A percentile compares a stretch with the other conserved stretches of the same genome.
These are phyloP conservation scores for Heteropelma amictum DNA, from an alignment of 2,888 invertebrate genomes.

Conservation along the genomic window DNA sequence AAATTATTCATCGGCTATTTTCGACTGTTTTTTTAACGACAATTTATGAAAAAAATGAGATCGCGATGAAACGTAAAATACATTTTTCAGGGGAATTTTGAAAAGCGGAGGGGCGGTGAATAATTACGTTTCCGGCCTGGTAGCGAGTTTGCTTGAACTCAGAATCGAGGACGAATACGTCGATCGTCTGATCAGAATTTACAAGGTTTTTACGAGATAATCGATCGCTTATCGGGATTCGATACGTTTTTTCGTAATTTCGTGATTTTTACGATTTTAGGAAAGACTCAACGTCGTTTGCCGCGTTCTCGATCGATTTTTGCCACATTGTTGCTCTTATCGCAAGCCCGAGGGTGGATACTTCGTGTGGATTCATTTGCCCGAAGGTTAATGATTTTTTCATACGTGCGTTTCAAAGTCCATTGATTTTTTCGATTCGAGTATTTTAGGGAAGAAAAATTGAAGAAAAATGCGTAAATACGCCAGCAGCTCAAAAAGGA, in stretches of 20 bases:
- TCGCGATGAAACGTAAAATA: conserved; percentile 14
- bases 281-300: conserved; percentile 78
- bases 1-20: no score
- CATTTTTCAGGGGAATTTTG: conserved; percentile 78
- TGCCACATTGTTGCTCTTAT: conserved; percentile 78
- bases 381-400: conserved; percentile 68
- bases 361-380: conserved; percentile 82
- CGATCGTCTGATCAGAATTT: conserved; percentile 72
- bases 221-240: neutral
- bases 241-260: neutral
- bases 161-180: conserved; percentile 79
- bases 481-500: no score
- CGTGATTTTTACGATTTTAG: conserved; percentile 59
- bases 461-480: no score
- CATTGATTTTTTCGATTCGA: no score
- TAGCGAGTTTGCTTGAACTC: conserved; percentile 80
- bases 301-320: conserved; percentile 74
- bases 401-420: no score
- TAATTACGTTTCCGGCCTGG: conserved; percentile 80
- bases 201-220: conserved; percentile 66
- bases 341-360: conserved; percentile 80
- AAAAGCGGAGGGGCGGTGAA: conserved; percentile 82
- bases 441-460: no score
- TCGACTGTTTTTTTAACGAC: no score
- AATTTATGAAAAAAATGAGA: no score